These are phyloP conservation scores for Agonum fuliginosum DNA, from an alignment of 2,888 invertebrate species.

Conservation along the genomic window DNA sequence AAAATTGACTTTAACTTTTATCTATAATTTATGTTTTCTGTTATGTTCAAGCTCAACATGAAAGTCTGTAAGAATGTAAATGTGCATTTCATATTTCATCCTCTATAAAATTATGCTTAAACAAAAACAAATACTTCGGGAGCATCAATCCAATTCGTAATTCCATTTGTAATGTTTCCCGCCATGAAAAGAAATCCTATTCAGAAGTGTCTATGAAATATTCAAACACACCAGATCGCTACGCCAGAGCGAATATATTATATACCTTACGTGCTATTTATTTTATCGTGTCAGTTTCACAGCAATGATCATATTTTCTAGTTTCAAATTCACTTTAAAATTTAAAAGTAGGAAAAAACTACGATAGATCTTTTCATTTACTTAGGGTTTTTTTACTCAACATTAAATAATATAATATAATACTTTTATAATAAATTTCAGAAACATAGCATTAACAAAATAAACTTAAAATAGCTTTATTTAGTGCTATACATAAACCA, in stretches of 20 bases:
- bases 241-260: constrained; percentile 19
- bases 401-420: no score
- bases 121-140: neutral
- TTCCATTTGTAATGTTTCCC: constrained; percentile 35
- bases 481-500: no score
- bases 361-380: neutral
- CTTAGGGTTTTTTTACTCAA: no score
- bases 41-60: no score
- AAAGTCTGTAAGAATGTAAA: no score
- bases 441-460: no score
- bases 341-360: neutral
- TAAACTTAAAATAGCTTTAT: no score
- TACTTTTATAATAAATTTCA: no score
- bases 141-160: constrained; percentile 18
- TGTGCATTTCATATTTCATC: no score
- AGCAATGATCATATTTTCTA: constrained; percentile 36
- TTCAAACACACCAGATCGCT: constrained; percentile 27
- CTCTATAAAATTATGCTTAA: no score
- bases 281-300: constrained; percentile 36
- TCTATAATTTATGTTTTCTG: no score
- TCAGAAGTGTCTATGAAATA: constrained; percentile 24
- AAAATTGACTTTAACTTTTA: no score
- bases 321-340: constrained; percentile 36
- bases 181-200: constrained; percentile 32
- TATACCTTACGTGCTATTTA: constrained; percentile 38